Percentiles rank a stretch among this genome's conserved stretches.
These are phyloP conservation scores for Agrenia bidenticulata DNA, from an alignment of 2,888 invertebrate genomes.

Conservation along the genomic window DNA sequence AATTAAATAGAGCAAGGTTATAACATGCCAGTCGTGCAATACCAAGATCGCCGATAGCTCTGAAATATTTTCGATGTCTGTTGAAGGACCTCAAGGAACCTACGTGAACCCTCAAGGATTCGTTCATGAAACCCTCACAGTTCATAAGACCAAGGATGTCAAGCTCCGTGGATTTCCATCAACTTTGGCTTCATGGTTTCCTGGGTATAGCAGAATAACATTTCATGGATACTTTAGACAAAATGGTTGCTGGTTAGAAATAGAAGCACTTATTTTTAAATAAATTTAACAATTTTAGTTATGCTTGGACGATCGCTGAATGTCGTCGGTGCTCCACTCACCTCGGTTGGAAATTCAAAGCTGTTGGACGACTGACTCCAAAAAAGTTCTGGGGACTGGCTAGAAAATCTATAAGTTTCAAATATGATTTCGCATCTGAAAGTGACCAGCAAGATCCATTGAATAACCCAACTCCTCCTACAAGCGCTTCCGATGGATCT, in stretches of 20 bases:
- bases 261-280: conserved; percentile 12
- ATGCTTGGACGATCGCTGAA: conserved; percentile 75
- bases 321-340: conserved; percentile 69
- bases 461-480: neutral
- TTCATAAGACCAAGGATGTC: conserved; percentile 61
- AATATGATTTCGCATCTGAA: conserved; percentile 45
- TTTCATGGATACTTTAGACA: too few relatives aligned
- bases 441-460: neutral
- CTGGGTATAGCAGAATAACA: conserved; percentile 71
- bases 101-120: conserved; percentile 79
- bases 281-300: conserved; percentile 59
- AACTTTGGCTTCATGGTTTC: conserved; percentile 80
- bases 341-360: conserved; percentile 80
- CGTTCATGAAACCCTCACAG: conserved; percentile 75
- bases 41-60: conserved; percentile 63
- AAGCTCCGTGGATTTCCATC: conserved; percentile 61
- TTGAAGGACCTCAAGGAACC: conserved; percentile 75
- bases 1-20: conserved; percentile 58
- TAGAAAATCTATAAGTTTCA: conserved; percentile 60
- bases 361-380: conserved; percentile 65
- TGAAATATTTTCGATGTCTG: conserved; percentile 77
- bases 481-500: neutral
- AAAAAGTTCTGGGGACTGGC: conserved; percentile 71
- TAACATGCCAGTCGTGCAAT: conserved; percentile 64
- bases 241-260: neutral